phyloP scores from a whole-genome alignment of 2,797 vertebrate genomes.

The Dicrostonyx torquatus region DNA sequence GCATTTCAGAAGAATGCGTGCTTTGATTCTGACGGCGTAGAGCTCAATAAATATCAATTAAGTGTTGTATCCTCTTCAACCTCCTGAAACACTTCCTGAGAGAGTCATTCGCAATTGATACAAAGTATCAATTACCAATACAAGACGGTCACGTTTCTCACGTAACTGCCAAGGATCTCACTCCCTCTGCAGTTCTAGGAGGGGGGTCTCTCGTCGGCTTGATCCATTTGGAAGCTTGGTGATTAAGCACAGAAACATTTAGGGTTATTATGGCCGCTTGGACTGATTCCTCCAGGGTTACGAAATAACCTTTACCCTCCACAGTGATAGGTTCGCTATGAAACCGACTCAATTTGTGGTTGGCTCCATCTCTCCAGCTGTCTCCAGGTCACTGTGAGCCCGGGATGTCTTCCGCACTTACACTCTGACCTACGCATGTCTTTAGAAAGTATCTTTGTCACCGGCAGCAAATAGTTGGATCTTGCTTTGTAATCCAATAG shows the following conservation, averaged over 20 bases:
- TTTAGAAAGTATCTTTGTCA: not conserved
- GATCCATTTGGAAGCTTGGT: slow-evolving; percentile 32
- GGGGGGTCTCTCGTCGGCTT: not conserved
- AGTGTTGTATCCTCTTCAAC: not conserved
- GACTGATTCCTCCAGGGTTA: not conserved
- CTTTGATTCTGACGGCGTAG: not conserved
- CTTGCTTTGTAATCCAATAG: not conserved
- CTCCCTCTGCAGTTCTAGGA: not conserved
- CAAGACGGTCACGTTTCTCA: not conserved
- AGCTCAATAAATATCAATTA: slow-evolving; percentile 2
- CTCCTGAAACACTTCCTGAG: not conserved
- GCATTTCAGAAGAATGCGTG: not conserved
- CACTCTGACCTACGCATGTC: not conserved
- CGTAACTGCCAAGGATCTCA: not conserved
- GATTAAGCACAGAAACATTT: slow-evolving; percentile 7
- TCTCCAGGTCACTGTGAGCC: not conserved
- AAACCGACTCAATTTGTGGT: not conserved
- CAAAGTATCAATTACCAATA: not conserved
- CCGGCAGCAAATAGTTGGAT: not conserved
- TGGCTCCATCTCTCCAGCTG: not conserved
- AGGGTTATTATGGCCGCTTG: not conserved
- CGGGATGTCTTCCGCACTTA: not conserved
- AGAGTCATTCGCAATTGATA: not conserved
- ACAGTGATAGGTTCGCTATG: not conserved
- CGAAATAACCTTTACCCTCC: not conserved